Base-by-base conservation (phyloP, 1,140 invertebrate species). In the Heliconius himera region DNA sequence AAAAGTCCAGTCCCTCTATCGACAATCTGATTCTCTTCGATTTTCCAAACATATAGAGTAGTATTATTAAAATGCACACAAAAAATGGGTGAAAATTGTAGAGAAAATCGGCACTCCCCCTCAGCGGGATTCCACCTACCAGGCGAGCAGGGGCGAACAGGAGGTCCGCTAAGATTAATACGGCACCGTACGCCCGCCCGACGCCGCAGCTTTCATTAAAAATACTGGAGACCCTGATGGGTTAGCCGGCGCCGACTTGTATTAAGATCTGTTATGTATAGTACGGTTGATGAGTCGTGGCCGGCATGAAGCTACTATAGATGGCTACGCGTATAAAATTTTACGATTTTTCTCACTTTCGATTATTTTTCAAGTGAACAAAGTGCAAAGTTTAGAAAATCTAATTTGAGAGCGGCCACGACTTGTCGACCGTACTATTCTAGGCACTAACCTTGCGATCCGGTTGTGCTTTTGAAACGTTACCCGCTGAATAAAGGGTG, bases 121-220 rank as follows among this genome's bases (percentile, higher is more conserved):
- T 83, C 85, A 79, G 79, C 84, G 82, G 88, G 88, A 86, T 89
- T 87, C 88, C 86, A 89, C 87, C 89, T 93, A 93, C 91, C 82
- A 92, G 89, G 90, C 85, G 84, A 84, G 85, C 87, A 91, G 88
- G 88, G 90, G 91, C 83, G 88, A 80, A 83, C 81, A 88, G 90
- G 89, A 90, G 90, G 92, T 90, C 90, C 87, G 84, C 90, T 87
- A 93, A 93, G 92, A 93, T 93, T 93, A 93, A 93, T 93, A 93
- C 90, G 85, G 89, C 84, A 87, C 86, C 85, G 87, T 85, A 85
- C 90, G 91, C 87, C 88, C 89, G 88, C 85, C 87, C 88, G 91
- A 89, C 92, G 89, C 89, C 92, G 87, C 89, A 87, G 90, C 90
- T 90, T 92, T 92, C 90, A 92, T 93, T 93, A 93, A 91, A 90